Evolutionary conservation across 2,888 invertebrate species (phyloP).

Genomic region (Meganola albula): DNA sequence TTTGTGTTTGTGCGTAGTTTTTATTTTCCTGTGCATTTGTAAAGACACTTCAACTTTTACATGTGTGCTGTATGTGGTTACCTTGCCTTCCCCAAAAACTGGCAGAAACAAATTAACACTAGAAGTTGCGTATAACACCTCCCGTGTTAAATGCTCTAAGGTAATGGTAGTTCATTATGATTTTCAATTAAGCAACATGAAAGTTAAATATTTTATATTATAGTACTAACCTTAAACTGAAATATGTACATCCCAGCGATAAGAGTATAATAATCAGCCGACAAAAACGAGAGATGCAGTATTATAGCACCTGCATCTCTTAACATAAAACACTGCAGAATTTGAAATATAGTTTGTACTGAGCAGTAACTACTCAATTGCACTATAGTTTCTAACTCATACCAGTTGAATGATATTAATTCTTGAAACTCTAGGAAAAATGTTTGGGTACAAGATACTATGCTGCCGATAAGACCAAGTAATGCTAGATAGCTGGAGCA

Average conservation of each 20-base stretch:
- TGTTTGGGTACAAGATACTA: conserved; percentile 87
- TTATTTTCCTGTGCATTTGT: too few relatives aligned
- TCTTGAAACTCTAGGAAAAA: conserved; percentile 85
- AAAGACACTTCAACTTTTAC: too few relatives aligned
- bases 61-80: too few relatives aligned
- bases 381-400: conserved; percentile 80
- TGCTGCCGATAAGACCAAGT: conserved; percentile 87
- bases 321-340: conserved; percentile 85
- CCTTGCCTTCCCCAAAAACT: too few relatives aligned
- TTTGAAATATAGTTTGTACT: conserved; percentile 86
- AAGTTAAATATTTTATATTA: too few relatives aligned
- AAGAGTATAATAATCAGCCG: conserved; percentile 90
- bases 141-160: too few relatives aligned
- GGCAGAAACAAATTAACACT: too few relatives aligned
- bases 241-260: conserved; percentile 88
- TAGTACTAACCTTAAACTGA: conserved; percentile 82
- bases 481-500: conserved; percentile 89
- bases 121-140: too few relatives aligned
- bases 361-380: conserved; percentile 80
- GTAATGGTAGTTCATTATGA: too few relatives aligned
- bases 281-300: conserved; percentile 87
- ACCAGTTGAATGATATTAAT: conserved; percentile 82
- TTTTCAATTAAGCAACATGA: too few relatives aligned
- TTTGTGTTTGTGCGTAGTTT: too few relatives aligned
- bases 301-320: conserved; percentile 88